Evolutionary conservation across 1,140 invertebrate species (phyloP).

Genomic region (Zophobas morio): DNA sequence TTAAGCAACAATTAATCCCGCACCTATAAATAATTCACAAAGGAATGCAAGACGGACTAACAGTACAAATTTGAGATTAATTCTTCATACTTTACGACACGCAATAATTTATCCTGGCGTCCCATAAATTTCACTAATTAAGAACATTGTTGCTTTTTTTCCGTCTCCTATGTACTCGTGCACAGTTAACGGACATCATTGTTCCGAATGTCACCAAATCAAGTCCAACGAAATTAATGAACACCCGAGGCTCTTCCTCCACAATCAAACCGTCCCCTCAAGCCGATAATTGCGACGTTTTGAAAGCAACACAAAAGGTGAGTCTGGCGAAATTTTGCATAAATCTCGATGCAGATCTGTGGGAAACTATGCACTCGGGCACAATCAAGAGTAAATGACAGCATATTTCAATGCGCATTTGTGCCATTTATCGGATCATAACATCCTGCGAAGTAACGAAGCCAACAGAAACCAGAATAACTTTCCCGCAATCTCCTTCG

Average conservation of each 20-base stretch:
- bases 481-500: slow-evolving; percentile 20
- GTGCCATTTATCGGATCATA: slow-evolving; percentile 15
- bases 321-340: slow-evolving; percentile 17
- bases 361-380: background rate
- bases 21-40: slow-evolving; percentile 24
- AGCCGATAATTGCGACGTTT: slow-evolving; percentile 15
- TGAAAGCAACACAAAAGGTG: slow-evolving; percentile 8
- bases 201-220: slow-evolving; percentile 1
- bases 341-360: background rate
- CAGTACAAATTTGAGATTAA: slow-evolving; percentile 43
- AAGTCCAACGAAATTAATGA: slow-evolving; percentile 16
- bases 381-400: background rate
- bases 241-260: background rate
- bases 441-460: slow-evolving; percentile 13
- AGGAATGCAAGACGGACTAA: slow-evolving; percentile 28
- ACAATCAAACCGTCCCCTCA: background rate
- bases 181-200: background rate
- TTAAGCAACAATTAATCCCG: slow-evolving; percentile 28
- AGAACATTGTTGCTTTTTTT: slow-evolving; percentile 24
- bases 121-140: slow-evolving; percentile 36
- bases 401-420: background rate
- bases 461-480: slow-evolving; percentile 14
- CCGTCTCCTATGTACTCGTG: background rate
- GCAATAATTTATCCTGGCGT: slow-evolving; percentile 26
- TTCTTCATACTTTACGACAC: slow-evolving; percentile 35